These are phyloP conservation scores for Molossus alvarezi DNA, from an alignment of 2,797 vertebrate genomes.

Conservation along the genomic window DNA sequence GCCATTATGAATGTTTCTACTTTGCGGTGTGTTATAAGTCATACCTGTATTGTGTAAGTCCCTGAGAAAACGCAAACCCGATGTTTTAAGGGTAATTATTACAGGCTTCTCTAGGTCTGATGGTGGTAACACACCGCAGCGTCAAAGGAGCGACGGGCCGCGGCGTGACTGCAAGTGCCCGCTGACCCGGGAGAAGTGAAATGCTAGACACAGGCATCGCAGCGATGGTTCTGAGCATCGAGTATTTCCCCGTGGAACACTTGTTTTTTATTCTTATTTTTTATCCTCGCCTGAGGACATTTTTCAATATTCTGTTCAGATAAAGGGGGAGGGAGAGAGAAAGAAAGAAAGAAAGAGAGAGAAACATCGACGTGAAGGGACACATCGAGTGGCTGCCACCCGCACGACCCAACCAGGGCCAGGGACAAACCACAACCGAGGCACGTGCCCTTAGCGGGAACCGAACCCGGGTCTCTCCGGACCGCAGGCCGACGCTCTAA, in stretches of 20 bases:
- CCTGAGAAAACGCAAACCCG: constrained; percentile 56
- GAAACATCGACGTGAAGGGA: no score
- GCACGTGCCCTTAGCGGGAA: no score
- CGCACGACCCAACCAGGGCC: no score
- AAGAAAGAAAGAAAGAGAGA: no score
- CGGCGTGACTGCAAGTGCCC: background rate
- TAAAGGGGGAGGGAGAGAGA: no score
- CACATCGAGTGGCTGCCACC: no score
- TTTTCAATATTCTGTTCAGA: no score
- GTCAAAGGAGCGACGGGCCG: background rate
- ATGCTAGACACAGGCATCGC: background rate
- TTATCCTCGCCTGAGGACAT: no score
- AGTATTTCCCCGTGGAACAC: background rate
- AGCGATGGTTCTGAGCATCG: no score
- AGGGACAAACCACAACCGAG: no score
- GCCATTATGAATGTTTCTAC: constrained; percentile 68
- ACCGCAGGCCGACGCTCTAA: no score
- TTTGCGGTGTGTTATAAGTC: constrained; percentile 65
- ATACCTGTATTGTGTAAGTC: constrained; percentile 60
- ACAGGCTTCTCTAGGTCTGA: constrained; percentile 40
- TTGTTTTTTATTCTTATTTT: background rate
- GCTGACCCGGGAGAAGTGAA: background rate
- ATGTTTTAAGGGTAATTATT: background rate
- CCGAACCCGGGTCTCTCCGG: no score
- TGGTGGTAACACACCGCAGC: background rate